Conservation (phyloP, 2,888 invertebrate genomes). For the Pseudococcus jackbeardsleyi region DNA sequence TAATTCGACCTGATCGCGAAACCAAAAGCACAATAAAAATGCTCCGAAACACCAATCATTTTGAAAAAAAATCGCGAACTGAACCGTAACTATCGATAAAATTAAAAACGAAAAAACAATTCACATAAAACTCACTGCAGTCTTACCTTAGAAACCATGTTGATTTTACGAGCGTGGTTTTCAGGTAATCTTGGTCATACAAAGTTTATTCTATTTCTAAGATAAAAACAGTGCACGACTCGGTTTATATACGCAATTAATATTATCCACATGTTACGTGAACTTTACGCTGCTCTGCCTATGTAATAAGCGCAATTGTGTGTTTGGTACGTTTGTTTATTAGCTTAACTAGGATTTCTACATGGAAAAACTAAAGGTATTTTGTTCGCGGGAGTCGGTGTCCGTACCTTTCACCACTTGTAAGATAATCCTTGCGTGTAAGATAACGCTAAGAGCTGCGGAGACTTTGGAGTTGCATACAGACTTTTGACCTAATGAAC, state of each 20-base stretch:
- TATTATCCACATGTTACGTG: slow-evolving; percentile 63
- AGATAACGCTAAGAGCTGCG: slow-evolving; percentile 60
- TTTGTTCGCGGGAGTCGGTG: slow-evolving; percentile 55
- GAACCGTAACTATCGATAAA: neutral
- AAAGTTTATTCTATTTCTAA: slow-evolving; percentile 62
- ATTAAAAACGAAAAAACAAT: neutral
- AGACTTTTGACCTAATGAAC: slow-evolving; percentile 62
- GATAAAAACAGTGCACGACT: slow-evolving; percentile 59
- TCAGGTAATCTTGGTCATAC: slow-evolving; percentile 46
- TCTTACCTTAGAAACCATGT: slow-evolving; percentile 64
- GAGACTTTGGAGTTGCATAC: slow-evolving; percentile 45
- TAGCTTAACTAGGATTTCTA: slow-evolving; percentile 65
- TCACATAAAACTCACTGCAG: neutral
- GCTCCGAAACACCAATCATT: neutral
- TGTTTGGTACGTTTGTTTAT: slow-evolving; percentile 62
- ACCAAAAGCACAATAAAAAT: neutral
- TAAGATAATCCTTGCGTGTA: slow-evolving; percentile 63
- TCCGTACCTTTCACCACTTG: slow-evolving; percentile 63
- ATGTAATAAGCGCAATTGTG: slow-evolving; percentile 61
- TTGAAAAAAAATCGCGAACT: slow-evolving; percentile 15
- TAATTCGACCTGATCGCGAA: neutral
- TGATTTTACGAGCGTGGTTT: neutral
- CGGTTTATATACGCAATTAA: slow-evolving; percentile 64
- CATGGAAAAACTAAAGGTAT: slow-evolving; percentile 64
- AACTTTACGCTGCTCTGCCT: slow-evolving; percentile 62